Percentiles rank a stretch among this genome's conserved stretches.
Evolutionary conservation across 2,113 vertebrate genomes (phyloP).

Genomic region (Geococcyx californianus): DNA sequence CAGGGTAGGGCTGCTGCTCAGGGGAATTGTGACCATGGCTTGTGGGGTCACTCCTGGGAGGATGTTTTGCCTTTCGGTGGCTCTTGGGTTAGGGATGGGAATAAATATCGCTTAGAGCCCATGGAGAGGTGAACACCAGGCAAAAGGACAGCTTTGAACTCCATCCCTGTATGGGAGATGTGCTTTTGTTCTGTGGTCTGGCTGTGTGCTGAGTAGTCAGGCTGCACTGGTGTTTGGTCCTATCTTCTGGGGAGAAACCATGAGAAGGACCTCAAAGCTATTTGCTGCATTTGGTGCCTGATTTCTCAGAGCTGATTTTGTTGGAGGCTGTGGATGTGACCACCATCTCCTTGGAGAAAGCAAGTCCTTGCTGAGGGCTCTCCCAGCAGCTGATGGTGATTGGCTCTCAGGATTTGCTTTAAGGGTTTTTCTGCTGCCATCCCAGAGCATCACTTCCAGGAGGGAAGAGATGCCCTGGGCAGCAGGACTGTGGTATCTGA

Average conservation of each 20-base stretch:
- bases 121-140: not conserved
- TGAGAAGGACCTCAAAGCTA: not conserved
- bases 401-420: not conserved
- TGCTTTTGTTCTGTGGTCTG: not conserved
- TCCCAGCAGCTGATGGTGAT: not conserved
- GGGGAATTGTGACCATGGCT: not conserved
- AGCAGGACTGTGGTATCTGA: not conserved
- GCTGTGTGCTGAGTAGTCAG: not conserved
- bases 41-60: not conserved
- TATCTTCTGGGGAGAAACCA: not conserved
- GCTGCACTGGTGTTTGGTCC: not conserved
- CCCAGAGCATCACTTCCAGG: not conserved
- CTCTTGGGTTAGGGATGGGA: not conserved
- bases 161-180: not conserved
- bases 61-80: not conserved
- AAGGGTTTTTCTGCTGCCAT: not conserved
- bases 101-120: not conserved
- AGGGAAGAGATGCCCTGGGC: not conserved
- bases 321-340: not conserved
- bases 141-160: not conserved
- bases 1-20: not conserved
- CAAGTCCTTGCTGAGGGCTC: not conserved
- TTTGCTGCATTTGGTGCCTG: not conserved
- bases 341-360: not conserved
- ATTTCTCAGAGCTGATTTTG: not conserved